phyloP scores from a whole-genome alignment of 1,140 invertebrate genomes.

The Metaphire vulgaris region DNA sequence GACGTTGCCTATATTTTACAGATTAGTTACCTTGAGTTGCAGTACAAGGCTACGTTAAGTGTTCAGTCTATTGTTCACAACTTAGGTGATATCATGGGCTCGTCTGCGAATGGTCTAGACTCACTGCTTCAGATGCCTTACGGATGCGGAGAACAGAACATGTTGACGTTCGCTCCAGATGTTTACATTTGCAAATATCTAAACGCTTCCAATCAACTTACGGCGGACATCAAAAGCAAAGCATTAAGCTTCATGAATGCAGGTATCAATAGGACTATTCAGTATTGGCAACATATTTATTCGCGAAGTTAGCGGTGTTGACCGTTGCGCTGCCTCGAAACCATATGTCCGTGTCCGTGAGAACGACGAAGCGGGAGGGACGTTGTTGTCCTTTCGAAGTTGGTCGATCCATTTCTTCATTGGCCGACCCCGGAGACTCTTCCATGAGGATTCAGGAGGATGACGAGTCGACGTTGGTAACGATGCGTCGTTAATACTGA shows the following conservation, averaged over 20 bases:
- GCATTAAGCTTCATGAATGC: conserved; percentile 66
- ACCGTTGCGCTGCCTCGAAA: no score
- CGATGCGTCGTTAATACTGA: no score
- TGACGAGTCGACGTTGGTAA: not conserved
- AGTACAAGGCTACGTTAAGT: no score
- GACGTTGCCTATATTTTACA: no score
- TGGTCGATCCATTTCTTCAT: not conserved
- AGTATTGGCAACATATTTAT: no score
- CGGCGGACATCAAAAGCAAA: conserved; percentile 62
- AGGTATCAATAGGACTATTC: conserved; percentile 55
- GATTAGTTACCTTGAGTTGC: no score
- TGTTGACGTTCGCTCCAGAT: conserved; percentile 85
- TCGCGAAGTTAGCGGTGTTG: no score
- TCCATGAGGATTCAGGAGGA: not conserved
- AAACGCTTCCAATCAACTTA: conserved; percentile 59
- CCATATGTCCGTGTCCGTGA: no score
- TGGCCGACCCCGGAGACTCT: not conserved
- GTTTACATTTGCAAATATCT: conserved; percentile 77
- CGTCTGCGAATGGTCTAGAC: conserved; percentile 41
- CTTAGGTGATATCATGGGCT: conserved; percentile 49
- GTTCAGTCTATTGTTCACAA: no score
- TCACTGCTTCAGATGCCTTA: conserved; percentile 72
- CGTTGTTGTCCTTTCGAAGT: no score
- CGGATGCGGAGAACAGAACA: conserved; percentile 91
- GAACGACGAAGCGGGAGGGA: no score